Evolutionary conservation across 2,797 vertebrate genomes (phyloP), one percentile per base, ranked within the genome.

Genomic region (Coracias cyanogaster): DNA sequence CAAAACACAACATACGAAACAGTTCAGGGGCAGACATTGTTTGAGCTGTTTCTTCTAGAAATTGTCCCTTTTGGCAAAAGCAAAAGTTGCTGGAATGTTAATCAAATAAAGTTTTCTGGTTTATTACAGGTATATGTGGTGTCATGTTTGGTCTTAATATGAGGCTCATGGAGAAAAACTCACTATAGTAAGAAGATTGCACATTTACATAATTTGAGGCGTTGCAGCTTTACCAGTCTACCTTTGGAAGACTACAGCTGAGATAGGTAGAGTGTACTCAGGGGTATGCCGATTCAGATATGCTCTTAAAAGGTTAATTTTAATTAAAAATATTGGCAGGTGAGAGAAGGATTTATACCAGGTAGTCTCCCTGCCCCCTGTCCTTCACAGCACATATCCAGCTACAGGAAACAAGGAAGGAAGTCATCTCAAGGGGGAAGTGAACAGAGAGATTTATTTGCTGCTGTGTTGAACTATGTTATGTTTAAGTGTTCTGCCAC

Each of bases 361-460:
- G 74, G 60, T 77, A 95, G 77, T 64, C 81, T 66, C 55, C 71
- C 88, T 73, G 18, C 86, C 78, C 78, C 89, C 78, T 60, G 48
- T 92, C 41, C 67, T 4, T 1, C n/a, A 14, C 12, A 86, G 45
- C 60, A 41, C 71, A 45, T 55, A 58, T 18, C 60, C 83, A 93
- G 64, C 57, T 85, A 77, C 74, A 90, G 92, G 92, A 96, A 95
- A 87, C 28, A 28, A 89, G 94, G 83, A 97, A 96, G 93, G 94
- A 97, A 95, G 57, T 85, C 55, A 87, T 93, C 78, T 93, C 78
- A 41, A 77, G 64, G 39, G 60, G 95, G 93, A 96, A 96, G 83
- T 67, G 67, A 94, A 80, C 51, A 43, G 67, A 80, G 45, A 89
- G 94, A 96, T 96, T 95, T 96, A 96, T 94, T 94, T 89, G 74